Evolutionary conservation across 2,797 vertebrate species (phyloP), one percentile per base, ranked within the genome.

Genomic region (Psittacula echo): DNA sequence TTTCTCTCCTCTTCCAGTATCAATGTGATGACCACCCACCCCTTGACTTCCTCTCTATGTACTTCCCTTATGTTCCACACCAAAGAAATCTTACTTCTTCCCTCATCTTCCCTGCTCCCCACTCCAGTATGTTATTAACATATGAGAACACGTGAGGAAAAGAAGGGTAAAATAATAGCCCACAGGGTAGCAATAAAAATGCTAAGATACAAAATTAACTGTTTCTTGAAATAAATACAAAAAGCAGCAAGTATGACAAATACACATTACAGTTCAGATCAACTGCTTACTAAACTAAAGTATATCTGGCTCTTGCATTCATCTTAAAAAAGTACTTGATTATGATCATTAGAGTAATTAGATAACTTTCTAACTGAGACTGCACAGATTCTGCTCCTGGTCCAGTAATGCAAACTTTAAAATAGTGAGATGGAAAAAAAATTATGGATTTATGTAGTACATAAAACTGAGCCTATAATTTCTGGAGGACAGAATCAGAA

Each of bases 371-470:
- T 41, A 88, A 91, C 68, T 68, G 62, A 81, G 45, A 77, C 13
- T 78, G 44, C 66, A 88, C 17, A 86, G 70, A 84, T 86, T 95
- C 62, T 86, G 45, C 23, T 88, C 29, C 67, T 74, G 18, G 48
- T 77, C 41, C n/a, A 48, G 39, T 42, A 60, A 10, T 54, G 30
- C 23, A 21, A 65, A 44, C n/a, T 48, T 41, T 45, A 61, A 79
- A 86, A 48, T 6, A 61, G 11, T 18, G 37, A 77, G 13, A 74
- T 30, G 21, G 48, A 86, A 90, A 42, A 68, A 80, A 90, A 91
- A 32, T 7, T 13, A 74, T 4, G 56, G n/a, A 93, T 90, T 90
- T 86, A 78, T 62, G 20, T 34, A 66, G 42, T 16, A 54, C n/a
- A 51, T 82, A 73, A 92, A 90, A 73, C 9, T 44, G 32, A 88